These are phyloP conservation scores for Brachypalpus laphriformis DNA, from an alignment of 2,888 invertebrate species.

Conservation along the genomic window DNA sequence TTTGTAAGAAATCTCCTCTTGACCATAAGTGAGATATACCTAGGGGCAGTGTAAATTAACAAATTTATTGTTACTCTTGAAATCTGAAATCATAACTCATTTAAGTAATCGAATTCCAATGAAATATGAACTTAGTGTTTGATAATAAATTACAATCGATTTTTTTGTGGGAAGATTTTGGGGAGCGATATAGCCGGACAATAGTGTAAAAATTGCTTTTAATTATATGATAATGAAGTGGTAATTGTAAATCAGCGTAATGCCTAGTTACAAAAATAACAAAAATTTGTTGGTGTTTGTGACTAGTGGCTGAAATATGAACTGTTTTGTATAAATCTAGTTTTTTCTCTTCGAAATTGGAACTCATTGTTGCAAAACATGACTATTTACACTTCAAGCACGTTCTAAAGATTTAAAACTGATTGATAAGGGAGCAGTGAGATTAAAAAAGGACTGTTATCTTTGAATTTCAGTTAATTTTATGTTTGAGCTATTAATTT, in stretches of 20 bases:
- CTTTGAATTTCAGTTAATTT: not conserved
- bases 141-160: not conserved
- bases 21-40: not conserved
- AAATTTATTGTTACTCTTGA: not conserved
- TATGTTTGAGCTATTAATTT: not conserved
- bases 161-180: not conserved
- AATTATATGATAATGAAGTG: not conserved
- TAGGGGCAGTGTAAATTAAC: not conserved
- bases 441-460: not conserved
- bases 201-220: not conserved
- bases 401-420: not conserved
- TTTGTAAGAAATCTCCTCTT: not conserved
- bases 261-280: not conserved
- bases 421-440: not conserved
- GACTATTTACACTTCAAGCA: not conserved
- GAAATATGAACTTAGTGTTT: not conserved
- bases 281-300: not conserved
- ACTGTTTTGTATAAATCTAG: not conserved
- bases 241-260: not conserved
- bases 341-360: not conserved
- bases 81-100: not conserved
- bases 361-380: not conserved
- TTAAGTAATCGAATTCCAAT: not conserved
- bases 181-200: not conserved
- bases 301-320: not conserved